Conservation (phyloP, 2,113 vertebrate species). For the Carassius gibelio region DNA sequence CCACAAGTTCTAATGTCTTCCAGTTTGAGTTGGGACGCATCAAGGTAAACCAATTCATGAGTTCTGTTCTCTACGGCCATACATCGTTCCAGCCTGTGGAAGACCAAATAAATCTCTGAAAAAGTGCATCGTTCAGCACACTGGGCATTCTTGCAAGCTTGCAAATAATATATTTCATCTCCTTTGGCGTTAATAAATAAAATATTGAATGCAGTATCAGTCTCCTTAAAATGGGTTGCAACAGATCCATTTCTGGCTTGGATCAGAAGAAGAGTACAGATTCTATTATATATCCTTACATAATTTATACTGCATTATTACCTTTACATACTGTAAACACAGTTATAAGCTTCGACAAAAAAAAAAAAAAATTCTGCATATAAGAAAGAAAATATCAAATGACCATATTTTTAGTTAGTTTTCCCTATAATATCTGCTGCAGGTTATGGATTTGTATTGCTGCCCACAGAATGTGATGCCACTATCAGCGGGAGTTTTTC, state of each 20-base stretch:
- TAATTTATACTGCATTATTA: not conserved
- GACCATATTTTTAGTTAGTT: not conserved
- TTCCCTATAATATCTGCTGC: not conserved
- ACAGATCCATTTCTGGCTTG: not conserved
- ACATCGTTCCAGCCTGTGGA: too few relatives aligned
- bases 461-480: slow-evolving; percentile 87
- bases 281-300: not conserved
- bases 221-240: not conserved
- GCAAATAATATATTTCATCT: not conserved
- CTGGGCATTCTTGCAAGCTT: not conserved
- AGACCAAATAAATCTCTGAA: slow-evolving; percentile 11
- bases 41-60: slow-evolving; percentile 78
- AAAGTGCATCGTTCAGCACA: not conserved
- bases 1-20: slow-evolving; percentile 88
- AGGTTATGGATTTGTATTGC: not conserved
- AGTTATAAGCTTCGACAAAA: not conserved
- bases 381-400: slow-evolving; percentile 1
- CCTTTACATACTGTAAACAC: not conserved
- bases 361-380: not conserved
- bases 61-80: not conserved
- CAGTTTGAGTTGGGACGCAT: slow-evolving; percentile 91
- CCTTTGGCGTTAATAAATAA: slow-evolving; percentile 1
- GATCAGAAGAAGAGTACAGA: not conserved
- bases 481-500: slow-evolving; percentile 89
- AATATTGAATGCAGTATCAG: not conserved